These are phyloP conservation scores for Megastigmus dorsalis DNA, from an alignment of 2,888 invertebrate species.

Conservation along the genomic window DNA sequence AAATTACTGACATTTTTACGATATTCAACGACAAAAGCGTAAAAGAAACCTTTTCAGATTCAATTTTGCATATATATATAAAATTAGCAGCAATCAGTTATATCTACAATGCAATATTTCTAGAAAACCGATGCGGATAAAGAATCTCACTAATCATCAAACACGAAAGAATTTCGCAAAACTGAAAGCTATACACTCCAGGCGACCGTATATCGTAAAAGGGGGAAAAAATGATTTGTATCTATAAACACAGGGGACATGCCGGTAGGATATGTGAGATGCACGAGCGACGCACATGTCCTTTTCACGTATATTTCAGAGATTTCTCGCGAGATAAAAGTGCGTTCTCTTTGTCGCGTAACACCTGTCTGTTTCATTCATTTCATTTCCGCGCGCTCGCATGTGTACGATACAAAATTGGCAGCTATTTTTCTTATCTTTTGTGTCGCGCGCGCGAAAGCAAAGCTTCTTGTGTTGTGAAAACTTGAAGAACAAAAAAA, in stretches of 20 bases:
- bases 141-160: too few relatives aligned
- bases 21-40: too few relatives aligned
- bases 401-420: conserved; percentile 11
- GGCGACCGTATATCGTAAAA: not conserved
- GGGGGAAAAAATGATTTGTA: not conserved
- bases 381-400: not conserved
- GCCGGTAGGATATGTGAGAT: not conserved
- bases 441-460: conserved; percentile 30
- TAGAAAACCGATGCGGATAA: too few relatives aligned
- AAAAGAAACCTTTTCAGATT: too few relatives aligned
- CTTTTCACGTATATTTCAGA: conserved; percentile 15
- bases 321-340: conserved; percentile 32
- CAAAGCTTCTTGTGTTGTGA: conserved; percentile 35
- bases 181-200: too few relatives aligned
- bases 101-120: too few relatives aligned
- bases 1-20: too few relatives aligned
- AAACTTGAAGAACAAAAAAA: too few relatives aligned
- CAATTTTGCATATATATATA: too few relatives aligned
- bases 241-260: not conserved
- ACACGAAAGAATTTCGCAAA: too few relatives aligned
- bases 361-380: conserved; percentile 16
- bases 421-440: conserved; percentile 29
- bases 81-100: too few relatives aligned
- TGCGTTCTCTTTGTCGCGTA: conserved; percentile 21
- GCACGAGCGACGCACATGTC: not conserved